Conservation (phyloP, 2,888 invertebrate genomes). For the Drosophila greeni region DNA sequence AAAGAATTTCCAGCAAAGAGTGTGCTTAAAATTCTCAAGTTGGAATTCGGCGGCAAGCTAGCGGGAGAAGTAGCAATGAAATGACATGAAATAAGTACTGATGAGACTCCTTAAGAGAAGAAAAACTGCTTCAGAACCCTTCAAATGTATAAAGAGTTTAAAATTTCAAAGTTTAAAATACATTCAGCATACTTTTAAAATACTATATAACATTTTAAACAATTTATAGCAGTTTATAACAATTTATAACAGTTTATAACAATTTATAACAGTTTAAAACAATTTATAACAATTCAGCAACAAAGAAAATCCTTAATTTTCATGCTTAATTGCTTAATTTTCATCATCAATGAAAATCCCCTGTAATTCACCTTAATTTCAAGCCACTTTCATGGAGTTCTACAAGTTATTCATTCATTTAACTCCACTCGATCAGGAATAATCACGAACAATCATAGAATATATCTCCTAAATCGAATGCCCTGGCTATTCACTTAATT, state of each 20-base stretch:
- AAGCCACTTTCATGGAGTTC: conserved; percentile 7
- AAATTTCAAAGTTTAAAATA: no score
- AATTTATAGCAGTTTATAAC: no score
- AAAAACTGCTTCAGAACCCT: no score
- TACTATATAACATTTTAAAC: no score
- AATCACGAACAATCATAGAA: conserved; percentile 12
- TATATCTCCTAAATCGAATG: conserved; percentile 3
- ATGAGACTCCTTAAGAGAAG: neutral
- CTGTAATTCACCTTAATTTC: conserved; percentile 1
- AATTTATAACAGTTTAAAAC: no score
- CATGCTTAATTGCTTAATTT: no score
- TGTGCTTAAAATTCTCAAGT: neutral
- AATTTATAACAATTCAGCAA: no score
- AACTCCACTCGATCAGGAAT: conserved; percentile 23
- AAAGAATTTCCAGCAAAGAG: neutral
- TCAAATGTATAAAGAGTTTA: no score
- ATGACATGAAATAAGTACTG: neutral
- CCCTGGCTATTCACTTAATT: conserved; percentile 25
- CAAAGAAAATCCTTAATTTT: no score
- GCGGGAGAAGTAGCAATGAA: no score
- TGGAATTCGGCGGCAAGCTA: neutral
- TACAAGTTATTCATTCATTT: conserved; percentile 16
- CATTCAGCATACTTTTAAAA: no score
- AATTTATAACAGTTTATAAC: no score
- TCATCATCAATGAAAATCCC: neutral